Evolutionary conservation across 2,797 vertebrate genomes (phyloP), one percentile per base, ranked within the genome.

Genomic region (Cygnus olor): DNA sequence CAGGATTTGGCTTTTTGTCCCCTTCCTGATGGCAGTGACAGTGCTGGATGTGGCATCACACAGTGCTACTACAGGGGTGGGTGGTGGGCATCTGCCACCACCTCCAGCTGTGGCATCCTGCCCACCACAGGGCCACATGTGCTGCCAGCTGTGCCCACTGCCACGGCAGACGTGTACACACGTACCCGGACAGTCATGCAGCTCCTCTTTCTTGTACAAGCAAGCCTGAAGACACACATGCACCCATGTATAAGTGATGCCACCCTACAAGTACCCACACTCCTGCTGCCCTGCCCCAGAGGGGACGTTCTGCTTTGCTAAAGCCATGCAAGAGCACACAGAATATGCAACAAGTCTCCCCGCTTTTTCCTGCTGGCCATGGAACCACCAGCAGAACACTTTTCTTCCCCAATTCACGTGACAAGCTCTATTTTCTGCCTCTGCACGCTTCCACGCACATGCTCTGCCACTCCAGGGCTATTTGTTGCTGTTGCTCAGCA

Each of bases 11-110:
- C 34, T 80, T 77, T 90, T 70, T 32, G 36, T 51, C 65, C 53
- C 20, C 5, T 54, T 42, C 20, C 36, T 36, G 47, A 47, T 2
- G 3, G 47, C 77, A 66, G 63, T 2, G 74, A 24, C n/a, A 14
- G 6, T 42, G 38, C 27, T 25, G 40, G 38, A 64, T 30, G 61
- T 28, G 6, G 1, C 32, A 63, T 12, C 68, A 2, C 0, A 0
- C 7, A 3, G 24, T 1, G 2, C 20, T 6, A 2, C 1, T 4
- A 12, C 44, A 16, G 21, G 36, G 40, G 30, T 0, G 14, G 34
- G 53, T 1, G 4, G 40, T 0, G 10, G 60, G 32, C 61, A 12
- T 10, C n/a, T 57, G n/a, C 64, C 38, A 2, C 19, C 0, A 0
- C 61, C 60, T 69, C 80, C 82, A 80, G 81, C 81, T 77, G 71